Conservation (phyloP, 2,888 invertebrate species). For the Epinotia demarniana region DNA sequence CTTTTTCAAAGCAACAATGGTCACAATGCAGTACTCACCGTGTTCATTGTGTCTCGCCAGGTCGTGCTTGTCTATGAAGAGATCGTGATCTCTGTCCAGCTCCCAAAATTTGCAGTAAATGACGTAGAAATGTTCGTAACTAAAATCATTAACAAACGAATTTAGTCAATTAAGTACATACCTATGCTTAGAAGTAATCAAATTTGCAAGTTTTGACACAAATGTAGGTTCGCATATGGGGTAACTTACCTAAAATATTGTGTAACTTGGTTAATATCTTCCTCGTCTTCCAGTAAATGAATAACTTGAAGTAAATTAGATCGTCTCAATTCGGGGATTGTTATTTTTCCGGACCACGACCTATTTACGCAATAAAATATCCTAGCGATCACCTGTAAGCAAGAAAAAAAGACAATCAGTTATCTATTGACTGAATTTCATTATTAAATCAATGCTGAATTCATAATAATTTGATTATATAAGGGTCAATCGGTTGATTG, state of each 20-base stretch:
- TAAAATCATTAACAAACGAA: constrained; percentile 78
- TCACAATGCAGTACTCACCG: constrained; percentile 82
- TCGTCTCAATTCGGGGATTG: constrained; percentile 93
- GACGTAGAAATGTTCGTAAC: constrained; percentile 99
- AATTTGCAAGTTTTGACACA: not conserved
- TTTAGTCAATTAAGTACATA: not conserved
- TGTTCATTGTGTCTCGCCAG: constrained; percentile 98
- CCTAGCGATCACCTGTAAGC: constrained; percentile 94
- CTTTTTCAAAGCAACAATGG: not conserved
- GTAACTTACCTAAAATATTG: constrained; percentile 87
- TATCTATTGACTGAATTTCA: not conserved
- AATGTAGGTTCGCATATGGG: not conserved
- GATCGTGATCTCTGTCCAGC: constrained; percentile 98
- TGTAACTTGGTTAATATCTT: constrained; percentile 98
- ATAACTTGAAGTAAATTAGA: constrained; percentile 95
- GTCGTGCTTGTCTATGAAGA: constrained; percentile 97
- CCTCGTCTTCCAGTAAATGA: constrained; percentile 95
- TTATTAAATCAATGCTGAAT: no score
- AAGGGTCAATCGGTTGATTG: no score
- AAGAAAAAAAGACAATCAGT: constrained; percentile 28
- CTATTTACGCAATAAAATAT: constrained; percentile 99
- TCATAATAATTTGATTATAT: no score
- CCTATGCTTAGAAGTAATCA: not conserved
- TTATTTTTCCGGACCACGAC: constrained; percentile 97
- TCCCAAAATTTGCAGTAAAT: constrained; percentile 99